phyloP scores from a whole-genome alignment of 1,140 invertebrate genomes.

The Calliphora vicina region DNA sequence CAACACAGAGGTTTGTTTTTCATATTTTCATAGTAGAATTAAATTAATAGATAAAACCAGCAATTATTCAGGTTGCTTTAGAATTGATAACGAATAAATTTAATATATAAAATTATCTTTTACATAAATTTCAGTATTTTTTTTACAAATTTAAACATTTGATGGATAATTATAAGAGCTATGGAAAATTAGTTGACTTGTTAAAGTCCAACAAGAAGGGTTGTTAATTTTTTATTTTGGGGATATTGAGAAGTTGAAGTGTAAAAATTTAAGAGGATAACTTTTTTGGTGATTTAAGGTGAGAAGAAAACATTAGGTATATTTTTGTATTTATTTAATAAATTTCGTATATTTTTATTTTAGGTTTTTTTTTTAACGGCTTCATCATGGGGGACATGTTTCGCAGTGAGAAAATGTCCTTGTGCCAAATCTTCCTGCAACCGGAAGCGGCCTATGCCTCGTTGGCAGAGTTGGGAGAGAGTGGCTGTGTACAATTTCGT shows the following conservation, averaged over 20 bases:
- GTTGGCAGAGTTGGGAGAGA: conserved; percentile 87
- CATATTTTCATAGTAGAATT: too few relatives aligned
- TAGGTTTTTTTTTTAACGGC: not conserved
- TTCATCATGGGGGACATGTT: conserved; percentile 78
- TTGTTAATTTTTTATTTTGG: not conserved
- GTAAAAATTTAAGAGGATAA: not conserved
- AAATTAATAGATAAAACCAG: too few relatives aligned
- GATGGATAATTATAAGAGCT: not conserved
- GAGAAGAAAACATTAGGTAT: not conserved
- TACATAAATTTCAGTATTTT: not conserved
- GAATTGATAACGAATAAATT: not conserved
- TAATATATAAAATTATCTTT: not conserved
- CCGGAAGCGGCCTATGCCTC: conserved; percentile 89
- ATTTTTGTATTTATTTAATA: too few relatives aligned
- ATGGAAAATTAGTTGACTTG: not conserved
- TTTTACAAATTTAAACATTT: not conserved
- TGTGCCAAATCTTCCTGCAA: conserved; percentile 89
- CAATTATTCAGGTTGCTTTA: too few relatives aligned
- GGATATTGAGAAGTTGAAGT: too few relatives aligned
- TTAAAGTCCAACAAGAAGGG: not conserved
- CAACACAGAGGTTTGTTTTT: not conserved
- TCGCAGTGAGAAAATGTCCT: conserved; percentile 85
- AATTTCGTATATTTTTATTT: not conserved
- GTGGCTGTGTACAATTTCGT: conserved; percentile 84
- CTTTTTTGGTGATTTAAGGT: not conserved